phyloP scores from a whole-genome alignment of 2,797 vertebrate species.

The Enteromius radiatus region DNA sequence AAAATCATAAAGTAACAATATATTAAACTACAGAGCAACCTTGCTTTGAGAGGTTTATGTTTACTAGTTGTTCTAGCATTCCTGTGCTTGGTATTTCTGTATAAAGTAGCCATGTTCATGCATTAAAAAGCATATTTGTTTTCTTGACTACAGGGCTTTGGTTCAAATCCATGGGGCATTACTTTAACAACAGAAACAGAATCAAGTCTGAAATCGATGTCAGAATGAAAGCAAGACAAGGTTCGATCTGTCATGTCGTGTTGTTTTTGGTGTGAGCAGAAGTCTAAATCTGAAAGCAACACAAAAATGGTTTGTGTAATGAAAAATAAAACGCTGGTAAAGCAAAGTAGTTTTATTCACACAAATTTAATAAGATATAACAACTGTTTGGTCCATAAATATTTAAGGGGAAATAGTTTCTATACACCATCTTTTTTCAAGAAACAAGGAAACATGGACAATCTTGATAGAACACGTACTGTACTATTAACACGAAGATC shows the following conservation, averaged over 20 bases:
- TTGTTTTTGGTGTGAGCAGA: slow-evolving; percentile 31
- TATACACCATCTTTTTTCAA: slow-evolving; percentile 99
- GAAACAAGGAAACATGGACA: slow-evolving; percentile 99
- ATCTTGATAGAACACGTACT: slow-evolving; percentile 99
- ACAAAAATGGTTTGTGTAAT: slow-evolving; percentile 81
- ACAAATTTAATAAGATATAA: slow-evolving; percentile 87
- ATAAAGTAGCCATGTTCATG: slow-evolving; percentile 89
- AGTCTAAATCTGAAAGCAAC: slow-evolving; percentile 54
- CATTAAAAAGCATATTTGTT: slow-evolving; percentile 86
- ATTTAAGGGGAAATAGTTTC: slow-evolving; percentile 99
- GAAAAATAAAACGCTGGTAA: slow-evolving; percentile 99
- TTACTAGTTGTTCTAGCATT: slow-evolving; percentile 77
- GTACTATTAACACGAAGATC: slow-evolving; percentile 99
- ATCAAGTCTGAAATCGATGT: slow-evolving; percentile 79
- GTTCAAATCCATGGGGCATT: slow-evolving; percentile 97
- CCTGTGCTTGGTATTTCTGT: slow-evolving; percentile 79
- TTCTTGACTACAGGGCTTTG: slow-evolving; percentile 80
- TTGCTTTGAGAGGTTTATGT: slow-evolving; percentile 95
- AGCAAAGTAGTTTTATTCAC: slow-evolving; percentile 99
- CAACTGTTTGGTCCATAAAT: slow-evolving; percentile 99
- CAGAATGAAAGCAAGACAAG: slow-evolving; percentile 75
- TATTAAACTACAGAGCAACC: slow-evolving; percentile 99
- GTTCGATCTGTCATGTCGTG: slow-evolving; percentile 29
- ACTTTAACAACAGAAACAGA: slow-evolving; percentile 84
- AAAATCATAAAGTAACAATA: slow-evolving; percentile 99